A percentile compares a stretch with the other conserved stretches of the same genome.
Evolutionary conservation across 2,888 invertebrate genomes (phyloP).

Genomic region (Helleia helle): DNA sequence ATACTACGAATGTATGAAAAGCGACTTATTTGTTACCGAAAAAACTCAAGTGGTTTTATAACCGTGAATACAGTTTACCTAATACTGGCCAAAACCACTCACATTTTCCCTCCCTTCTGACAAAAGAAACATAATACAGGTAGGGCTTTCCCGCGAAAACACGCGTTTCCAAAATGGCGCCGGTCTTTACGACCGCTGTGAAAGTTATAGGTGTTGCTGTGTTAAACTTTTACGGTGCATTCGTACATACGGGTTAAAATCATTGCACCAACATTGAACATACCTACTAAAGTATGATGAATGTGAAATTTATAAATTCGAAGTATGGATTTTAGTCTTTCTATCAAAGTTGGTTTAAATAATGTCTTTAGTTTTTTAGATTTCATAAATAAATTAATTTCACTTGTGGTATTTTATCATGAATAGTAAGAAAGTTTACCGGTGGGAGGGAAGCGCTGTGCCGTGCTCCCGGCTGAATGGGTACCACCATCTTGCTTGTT

Average conservation of each 20-base stretch:
- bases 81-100: constrained; percentile 6
- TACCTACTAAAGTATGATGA: background rate
- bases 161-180: constrained; percentile 51
- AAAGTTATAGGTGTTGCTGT: constrained; percentile 54
- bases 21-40: background rate
- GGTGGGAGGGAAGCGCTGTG: no score
- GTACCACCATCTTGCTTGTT: no score
- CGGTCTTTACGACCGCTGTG: constrained; percentile 58
- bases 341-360: no score
- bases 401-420: no score
- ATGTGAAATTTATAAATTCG: no score
- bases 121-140: constrained; percentile 1
- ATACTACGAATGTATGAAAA: background rate
- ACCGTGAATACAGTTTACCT: constrained; percentile 6
- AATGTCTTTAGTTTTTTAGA: no score
- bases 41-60: background rate
- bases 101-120: constrained; percentile 3
- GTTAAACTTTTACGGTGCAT: constrained; percentile 54
- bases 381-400: no score
- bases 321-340: no score
- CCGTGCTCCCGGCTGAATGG: no score
- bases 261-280: background rate
- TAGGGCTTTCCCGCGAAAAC: constrained; percentile 48
- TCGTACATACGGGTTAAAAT: no score
- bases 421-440: no score